Evolutionary conservation across 2,888 invertebrate genomes (phyloP), one percentile per base, ranked within the genome.

Genomic region (Trisateles emortualis): DNA sequence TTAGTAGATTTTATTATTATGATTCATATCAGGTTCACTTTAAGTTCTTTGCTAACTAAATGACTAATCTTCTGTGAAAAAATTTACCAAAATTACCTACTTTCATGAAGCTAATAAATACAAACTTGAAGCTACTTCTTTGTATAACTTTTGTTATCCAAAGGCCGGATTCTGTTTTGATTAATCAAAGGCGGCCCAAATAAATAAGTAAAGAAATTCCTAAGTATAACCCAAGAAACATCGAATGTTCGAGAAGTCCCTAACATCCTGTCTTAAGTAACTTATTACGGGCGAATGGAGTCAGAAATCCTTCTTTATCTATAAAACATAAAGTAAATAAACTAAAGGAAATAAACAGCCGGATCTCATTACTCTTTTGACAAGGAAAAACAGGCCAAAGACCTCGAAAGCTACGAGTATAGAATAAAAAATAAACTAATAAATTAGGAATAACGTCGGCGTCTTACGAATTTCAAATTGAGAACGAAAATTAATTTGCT

Each of bases 331-430:
- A 44, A 35, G 22, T 39, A 13, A 8, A 6, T 13, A 22, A 39
- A 26, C 13, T 11, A 10, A 22, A 40, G 35, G 19, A 32, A 59
- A 54, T 49, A 58, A 54, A 63, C 49, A 50, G 46, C 24, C 24
- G 6, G 16, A 40, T 52, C 39, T 50, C 59, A 57, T 61, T 64
- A 54, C 56, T 51, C 26, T 56, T 43, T 51, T 51, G 43, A 53
- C 38, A 24, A 17, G 26, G 51, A 3, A 40, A 48, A 51, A 32
- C 33, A 11, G 40, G 40, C 10, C 19, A 19, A 40, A 40, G 30
- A 47, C 24, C 24, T 39, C 11, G 39, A 32, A 33, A 5, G 22
- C 10, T n/a, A n/a, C n/a, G n/a, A n/a, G n/a, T 24, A 16, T 35
- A 1, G 40, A 26, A 16, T n/a, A 10, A 11, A 24, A 16, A 35